Conservation (phyloP, 2,113 vertebrate species). For the Manacus vitellinus region DNA sequence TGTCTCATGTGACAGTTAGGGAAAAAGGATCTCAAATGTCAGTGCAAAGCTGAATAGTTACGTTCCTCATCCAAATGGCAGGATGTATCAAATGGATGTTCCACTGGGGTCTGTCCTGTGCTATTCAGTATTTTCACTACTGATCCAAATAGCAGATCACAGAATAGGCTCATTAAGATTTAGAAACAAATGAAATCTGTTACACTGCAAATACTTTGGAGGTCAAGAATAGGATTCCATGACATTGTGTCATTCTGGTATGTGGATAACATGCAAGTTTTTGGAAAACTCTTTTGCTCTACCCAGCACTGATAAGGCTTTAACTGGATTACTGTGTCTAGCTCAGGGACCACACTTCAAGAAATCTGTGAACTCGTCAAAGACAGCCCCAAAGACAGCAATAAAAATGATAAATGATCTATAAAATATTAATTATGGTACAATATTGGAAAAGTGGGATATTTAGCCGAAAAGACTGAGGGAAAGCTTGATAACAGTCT, state of each 20-base stretch:
- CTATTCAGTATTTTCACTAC: neutral
- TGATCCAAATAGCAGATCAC: neutral
- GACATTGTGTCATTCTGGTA: neutral
- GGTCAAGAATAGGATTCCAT: neutral
- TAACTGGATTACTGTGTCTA: neutral
- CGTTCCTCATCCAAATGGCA: neutral
- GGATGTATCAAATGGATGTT: neutral
- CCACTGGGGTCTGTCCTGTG: neutral
- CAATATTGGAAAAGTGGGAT: neutral
- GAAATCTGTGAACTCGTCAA: neutral
- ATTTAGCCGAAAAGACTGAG: neutral
- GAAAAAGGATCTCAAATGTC: neutral
- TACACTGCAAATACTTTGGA: neutral
- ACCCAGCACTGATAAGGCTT: conserved; percentile 21
- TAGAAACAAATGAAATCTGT: neutral
- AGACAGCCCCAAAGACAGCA: neutral
- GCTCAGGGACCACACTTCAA: conserved; percentile 21
- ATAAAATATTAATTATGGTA: neutral
- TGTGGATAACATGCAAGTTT: neutral
- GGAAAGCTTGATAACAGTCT: neutral
- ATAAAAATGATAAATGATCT: neutral
- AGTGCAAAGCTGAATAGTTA: neutral
- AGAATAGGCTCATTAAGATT: neutral
- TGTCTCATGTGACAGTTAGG: neutral
- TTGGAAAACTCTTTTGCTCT: neutral